Base-by-base conservation (phyloP, 1,140 invertebrate species). In the Harpegnathos saltator region DNA sequence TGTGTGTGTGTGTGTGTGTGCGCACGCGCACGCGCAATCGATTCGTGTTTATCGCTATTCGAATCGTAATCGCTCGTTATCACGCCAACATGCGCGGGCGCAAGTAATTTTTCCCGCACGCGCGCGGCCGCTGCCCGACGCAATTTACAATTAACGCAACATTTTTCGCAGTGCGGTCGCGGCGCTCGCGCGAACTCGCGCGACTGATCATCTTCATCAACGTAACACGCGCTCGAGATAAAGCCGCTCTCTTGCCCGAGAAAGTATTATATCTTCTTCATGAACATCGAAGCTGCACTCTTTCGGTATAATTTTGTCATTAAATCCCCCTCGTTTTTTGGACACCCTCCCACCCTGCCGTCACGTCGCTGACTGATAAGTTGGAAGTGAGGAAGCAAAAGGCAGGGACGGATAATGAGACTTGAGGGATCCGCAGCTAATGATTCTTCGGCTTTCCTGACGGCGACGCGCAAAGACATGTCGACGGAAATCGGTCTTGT, bases 301-400 rank as follows among this genome's bases (percentile, higher is more conserved):
- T 87, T 86, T 84, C 80, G 74, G 88, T 92, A 91, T 92, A 91
- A 91, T 92, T 91, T 91, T 89, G 89, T 90, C 90, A 91, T 92
- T 92, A 92, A 87, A 59, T 72, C 73, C 63, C 68, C 56, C 24
- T 15, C 15, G 58, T 78, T 77, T 29, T 54, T 77, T 66, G 29
- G 9, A 24, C 48, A 50, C 50, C 65, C 56, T 44, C 15, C 3
- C 26, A 1, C 1, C n/a, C 44, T 19, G 2, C n/a, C 3, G 33
- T 3, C 19, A 17, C n/a, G 19, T 44, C 48, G 17, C 68, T 65
- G 4, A 19, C 14, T 80, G 75, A 59, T 58, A 80, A 71, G 33
- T 58, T 54, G 38, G 56, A 19, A 29, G n/a, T 54, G 65, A 15
- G 26, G 1, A 52, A 54, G 26, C 14, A 17, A 56, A 19, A 52